Percentiles rank a stretch among this genome's conserved stretches.
phyloP scores from a whole-genome alignment of 2,888 invertebrate species.

The Hirtodrosophila duncani region DNA sequence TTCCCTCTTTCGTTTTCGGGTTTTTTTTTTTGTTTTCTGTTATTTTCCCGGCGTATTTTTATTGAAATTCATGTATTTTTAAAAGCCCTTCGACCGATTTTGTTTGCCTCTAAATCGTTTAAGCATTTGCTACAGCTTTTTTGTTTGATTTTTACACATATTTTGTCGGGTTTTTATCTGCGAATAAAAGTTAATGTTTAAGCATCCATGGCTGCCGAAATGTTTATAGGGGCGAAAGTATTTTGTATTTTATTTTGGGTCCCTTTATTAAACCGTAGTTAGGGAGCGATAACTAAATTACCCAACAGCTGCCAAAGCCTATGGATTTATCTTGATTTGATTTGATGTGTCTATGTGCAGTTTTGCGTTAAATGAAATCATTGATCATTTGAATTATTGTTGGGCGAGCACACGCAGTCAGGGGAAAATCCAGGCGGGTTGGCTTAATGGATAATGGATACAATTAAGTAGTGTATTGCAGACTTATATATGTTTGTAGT shows the following conservation, averaged over 20 bases:
- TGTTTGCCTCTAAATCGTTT: slow-evolving; percentile 66
- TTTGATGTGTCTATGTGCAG: slow-evolving; percentile 52
- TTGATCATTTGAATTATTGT: too few species aligned
- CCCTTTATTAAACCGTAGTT: slow-evolving; percentile 68
- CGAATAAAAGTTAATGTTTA: slow-evolving; percentile 65
- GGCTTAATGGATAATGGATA: too few species aligned
- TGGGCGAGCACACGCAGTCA: too few species aligned
- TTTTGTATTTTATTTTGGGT: slow-evolving; percentile 46
- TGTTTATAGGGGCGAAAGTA: slow-evolving; percentile 40
- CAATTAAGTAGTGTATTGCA: too few species aligned
- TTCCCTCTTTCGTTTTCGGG: slow-evolving; percentile 1
- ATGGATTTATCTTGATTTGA: slow-evolving; percentile 55
- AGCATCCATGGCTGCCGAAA: slow-evolving; percentile 28
- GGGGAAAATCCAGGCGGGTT: too few species aligned
- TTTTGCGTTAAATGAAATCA: slow-evolving; percentile 12
- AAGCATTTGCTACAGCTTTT: slow-evolving; percentile 50
- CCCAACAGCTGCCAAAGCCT: slow-evolving; percentile 56
- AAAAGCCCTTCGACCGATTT: slow-evolving; percentile 55
- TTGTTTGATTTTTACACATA: slow-evolving; percentile 6
- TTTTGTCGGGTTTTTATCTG: slow-evolving; percentile 50
- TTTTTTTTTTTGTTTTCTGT: neutral
- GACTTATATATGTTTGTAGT: too few species aligned
- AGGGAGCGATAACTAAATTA: slow-evolving; percentile 43
- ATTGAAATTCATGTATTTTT: slow-evolving; percentile 73
- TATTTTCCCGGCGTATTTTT: slow-evolving; percentile 51